Conservation (phyloP, 2,888 invertebrate species). For the Sinelater perroti region DNA sequence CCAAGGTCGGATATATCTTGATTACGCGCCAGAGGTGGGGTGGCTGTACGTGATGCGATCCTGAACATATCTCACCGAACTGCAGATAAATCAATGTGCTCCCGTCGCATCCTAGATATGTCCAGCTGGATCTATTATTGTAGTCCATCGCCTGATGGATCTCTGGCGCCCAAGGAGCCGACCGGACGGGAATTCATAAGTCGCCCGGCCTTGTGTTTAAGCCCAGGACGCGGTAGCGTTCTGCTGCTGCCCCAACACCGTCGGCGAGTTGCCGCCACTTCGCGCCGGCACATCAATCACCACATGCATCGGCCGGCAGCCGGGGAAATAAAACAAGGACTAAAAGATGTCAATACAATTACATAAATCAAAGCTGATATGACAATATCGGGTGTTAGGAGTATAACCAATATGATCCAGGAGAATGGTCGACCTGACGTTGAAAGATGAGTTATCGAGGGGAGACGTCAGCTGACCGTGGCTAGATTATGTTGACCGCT, state of each 20-base stretch:
- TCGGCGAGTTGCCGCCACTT: too few relatives aligned
- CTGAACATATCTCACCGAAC: constrained; percentile 58
- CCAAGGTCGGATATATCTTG: constrained; percentile 61
- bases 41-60: constrained; percentile 56
- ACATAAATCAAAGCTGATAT: constrained; percentile 59
- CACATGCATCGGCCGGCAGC: constrained; percentile 23
- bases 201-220: too few relatives aligned
- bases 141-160: constrained; percentile 32
- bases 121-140: constrained; percentile 50
- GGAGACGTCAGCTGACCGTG: constrained; percentile 37
- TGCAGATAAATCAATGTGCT: constrained; percentile 59
- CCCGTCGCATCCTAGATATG: constrained; percentile 56
- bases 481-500: constrained; percentile 44
- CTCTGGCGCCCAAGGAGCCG: too few relatives aligned
- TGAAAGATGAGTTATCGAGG: constrained; percentile 47
- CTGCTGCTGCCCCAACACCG: too few relatives aligned
- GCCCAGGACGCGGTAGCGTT: too few relatives aligned
- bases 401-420: constrained; percentile 57
- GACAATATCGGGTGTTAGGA: constrained; percentile 58
- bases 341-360: constrained; percentile 58
- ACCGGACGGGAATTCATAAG: too few relatives aligned
- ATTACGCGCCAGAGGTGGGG: constrained; percentile 53
- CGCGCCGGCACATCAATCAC: constrained; percentile 27
- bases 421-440: constrained; percentile 49
- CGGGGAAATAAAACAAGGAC: constrained; percentile 47